Evolutionary conservation across 2,113 vertebrate genomes (phyloP).

Genomic region (Larimichthys polyactis): DNA sequence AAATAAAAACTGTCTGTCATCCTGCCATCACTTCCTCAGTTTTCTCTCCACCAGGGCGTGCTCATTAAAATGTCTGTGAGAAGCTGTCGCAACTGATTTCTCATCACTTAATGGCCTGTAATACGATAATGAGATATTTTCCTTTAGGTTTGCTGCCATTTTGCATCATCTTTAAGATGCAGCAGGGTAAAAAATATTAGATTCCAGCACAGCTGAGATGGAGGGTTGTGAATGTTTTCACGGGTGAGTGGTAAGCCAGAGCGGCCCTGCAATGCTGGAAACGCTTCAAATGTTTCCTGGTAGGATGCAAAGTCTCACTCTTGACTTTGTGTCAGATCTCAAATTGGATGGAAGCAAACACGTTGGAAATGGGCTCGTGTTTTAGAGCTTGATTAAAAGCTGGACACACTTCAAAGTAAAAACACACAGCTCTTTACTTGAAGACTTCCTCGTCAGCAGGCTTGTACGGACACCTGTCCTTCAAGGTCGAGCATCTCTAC

Average conservation of each 20-base stretch:
- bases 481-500: slow-evolving; percentile 25
- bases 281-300: slow-evolving; percentile 50
- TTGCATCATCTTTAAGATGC: slow-evolving; percentile 44
- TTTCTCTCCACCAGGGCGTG: slow-evolving; percentile 29
- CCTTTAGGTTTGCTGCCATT: slow-evolving; percentile 69
- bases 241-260: slow-evolving; percentile 39
- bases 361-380: neutral
- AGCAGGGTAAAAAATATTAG: slow-evolving; percentile 25
- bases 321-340: slow-evolving; percentile 58
- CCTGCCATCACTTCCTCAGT: slow-evolving; percentile 43
- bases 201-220: slow-evolving; percentile 20
- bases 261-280: slow-evolving; percentile 33
- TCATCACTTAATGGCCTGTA: slow-evolving; percentile 66
- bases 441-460: slow-evolving; percentile 28
- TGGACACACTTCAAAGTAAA: neutral
- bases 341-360: slow-evolving; percentile 5
- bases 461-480: neutral
- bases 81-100: slow-evolving; percentile 62
- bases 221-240: slow-evolving; percentile 24
- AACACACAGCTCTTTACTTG: neutral
- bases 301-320: slow-evolving; percentile 49
- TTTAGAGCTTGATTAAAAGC: slow-evolving; percentile 32
- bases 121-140: slow-evolving; percentile 72
- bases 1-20: slow-evolving; percentile 64
- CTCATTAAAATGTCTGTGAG: slow-evolving; percentile 68